These are phyloP conservation scores for Microctenopoma stevenorrisi DNA, from an alignment of 2,797 vertebrate species.

Conservation along the genomic window DNA sequence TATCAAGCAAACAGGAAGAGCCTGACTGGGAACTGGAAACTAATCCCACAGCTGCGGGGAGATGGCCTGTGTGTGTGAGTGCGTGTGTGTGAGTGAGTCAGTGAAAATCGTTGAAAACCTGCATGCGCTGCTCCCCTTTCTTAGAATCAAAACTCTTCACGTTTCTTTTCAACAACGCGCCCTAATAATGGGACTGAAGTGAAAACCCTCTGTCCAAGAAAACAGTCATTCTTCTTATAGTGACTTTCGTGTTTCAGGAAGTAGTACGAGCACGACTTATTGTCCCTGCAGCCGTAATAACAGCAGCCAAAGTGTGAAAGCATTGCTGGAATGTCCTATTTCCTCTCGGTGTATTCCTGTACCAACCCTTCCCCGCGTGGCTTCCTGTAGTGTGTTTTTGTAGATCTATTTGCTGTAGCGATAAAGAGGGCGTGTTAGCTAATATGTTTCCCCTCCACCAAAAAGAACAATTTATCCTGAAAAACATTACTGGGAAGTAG, in stretches of 20 bases:
- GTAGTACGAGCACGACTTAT: slow-evolving; percentile 62
- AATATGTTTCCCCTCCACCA: slow-evolving; percentile 65
- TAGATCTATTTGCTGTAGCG: slow-evolving; percentile 66
- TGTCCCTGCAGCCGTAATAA: slow-evolving; percentile 72
- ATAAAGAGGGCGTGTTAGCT: slow-evolving; percentile 75
- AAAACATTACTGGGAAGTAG: slow-evolving; percentile 46
- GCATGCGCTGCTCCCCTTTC: slow-evolving; percentile 31
- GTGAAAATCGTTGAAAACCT: slow-evolving; percentile 67
- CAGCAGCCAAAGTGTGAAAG: slow-evolving; percentile 73
- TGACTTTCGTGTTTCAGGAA: slow-evolving; percentile 78
- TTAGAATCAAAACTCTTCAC: slow-evolving; percentile 60
- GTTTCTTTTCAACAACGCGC: slow-evolving; percentile 45
- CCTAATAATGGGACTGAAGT: slow-evolving; percentile 36
- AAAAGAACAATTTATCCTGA: slow-evolving; percentile 66
- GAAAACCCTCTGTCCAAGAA: slow-evolving; percentile 66
- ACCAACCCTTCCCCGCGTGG: slow-evolving; percentile 59
- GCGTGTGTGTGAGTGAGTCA: slow-evolving; percentile 21
- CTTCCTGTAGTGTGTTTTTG: slow-evolving; percentile 78
- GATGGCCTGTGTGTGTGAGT: slow-evolving; percentile 44
- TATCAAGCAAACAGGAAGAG: slow-evolving; percentile 85
- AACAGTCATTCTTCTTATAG: slow-evolving; percentile 37
- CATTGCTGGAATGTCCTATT: slow-evolving; percentile 82
- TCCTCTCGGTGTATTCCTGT: slow-evolving; percentile 74
- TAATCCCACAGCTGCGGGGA: slow-evolving; percentile 80
- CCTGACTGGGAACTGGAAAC: slow-evolving; percentile 81